Evolutionary conservation across 1,140 invertebrate genomes (phyloP).

Genomic region (Diachasmimorpha longicaudata): DNA sequence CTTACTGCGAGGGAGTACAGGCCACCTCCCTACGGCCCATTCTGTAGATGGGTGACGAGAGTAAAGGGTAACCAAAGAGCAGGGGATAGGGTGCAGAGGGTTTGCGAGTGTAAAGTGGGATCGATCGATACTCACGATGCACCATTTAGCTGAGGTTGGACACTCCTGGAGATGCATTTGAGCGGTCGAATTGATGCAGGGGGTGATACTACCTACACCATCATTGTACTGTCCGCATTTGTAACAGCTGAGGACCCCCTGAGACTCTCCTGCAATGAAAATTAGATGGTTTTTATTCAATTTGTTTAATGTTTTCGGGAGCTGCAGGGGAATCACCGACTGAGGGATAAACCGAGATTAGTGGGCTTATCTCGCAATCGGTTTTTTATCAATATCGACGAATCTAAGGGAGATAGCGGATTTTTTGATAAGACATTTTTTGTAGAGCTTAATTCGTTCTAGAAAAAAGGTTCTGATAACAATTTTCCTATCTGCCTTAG

Average conservation of each 20-base stretch:
- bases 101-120: background rate
- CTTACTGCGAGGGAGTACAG: background rate
- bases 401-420: too few species aligned
- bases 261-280: slow-evolving; percentile 46
- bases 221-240: slow-evolving; percentile 82
- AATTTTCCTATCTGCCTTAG: too few species aligned
- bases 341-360: too few species aligned
- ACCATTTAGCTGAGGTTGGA: slow-evolving; percentile 67
- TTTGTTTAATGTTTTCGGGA: too few species aligned
- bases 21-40: background rate
- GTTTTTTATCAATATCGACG: too few species aligned
- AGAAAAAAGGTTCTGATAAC: too few species aligned
- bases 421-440: too few species aligned
- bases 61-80: background rate
- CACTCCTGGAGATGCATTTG: slow-evolving; percentile 73
- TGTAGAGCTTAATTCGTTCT: too few species aligned
- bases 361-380: too few species aligned
- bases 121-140: slow-evolving; percentile 70
- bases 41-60: background rate
- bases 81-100: background rate
- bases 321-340: too few species aligned
- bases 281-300: background rate
- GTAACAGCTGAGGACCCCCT: slow-evolving; percentile 71
- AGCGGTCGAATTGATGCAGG: slow-evolving; percentile 75
- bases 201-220: slow-evolving; percentile 80